Percentiles rank a stretch among this genome's conserved stretches.
Evolutionary conservation across 2,888 invertebrate genomes (phyloP).

Genomic region (Marronus borbonicus): DNA sequence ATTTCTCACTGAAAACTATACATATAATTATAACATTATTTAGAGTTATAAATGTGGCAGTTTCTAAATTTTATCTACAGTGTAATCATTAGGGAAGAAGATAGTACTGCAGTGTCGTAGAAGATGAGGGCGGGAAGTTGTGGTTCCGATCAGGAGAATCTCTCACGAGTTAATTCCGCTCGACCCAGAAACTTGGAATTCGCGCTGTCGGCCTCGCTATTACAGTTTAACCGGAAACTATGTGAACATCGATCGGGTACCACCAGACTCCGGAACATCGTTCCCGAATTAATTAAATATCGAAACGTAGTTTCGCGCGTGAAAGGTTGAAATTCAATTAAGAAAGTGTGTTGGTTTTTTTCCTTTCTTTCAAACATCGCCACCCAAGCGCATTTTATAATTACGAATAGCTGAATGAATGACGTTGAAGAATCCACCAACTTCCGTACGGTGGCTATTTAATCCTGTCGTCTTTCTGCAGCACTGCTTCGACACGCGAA

Average conservation of each 20-base stretch:
- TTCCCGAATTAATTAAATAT: conserved; percentile 45
- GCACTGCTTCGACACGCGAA: neutral
- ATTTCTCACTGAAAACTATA: neutral
- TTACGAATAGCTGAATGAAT: conserved; percentile 19
- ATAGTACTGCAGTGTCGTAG: neutral
- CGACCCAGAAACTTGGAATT: conserved; percentile 36
- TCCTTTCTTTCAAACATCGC: conserved; percentile 18
- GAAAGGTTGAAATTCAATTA: conserved; percentile 41
- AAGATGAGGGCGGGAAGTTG: conserved; percentile 9
- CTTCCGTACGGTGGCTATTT: conserved; percentile 20
- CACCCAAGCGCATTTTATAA: conserved; percentile 28
- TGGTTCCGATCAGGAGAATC: conserved; percentile 16
- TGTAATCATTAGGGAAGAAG: neutral
- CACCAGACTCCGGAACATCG: conserved; percentile 33
- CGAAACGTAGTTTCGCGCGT: conserved; percentile 39
- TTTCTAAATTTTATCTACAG: conserved; percentile 13
- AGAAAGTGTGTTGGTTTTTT: conserved; percentile 7
- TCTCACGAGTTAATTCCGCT: conserved; percentile 26
- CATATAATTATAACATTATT: neutral
- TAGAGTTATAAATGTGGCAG: neutral
- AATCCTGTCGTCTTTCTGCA: conserved; percentile 11
- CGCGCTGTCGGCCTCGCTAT: conserved; percentile 20
- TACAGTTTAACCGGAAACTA: conserved; percentile 34
- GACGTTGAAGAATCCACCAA: conserved; percentile 7
- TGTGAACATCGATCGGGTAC: conserved; percentile 36